phyloP scores from a whole-genome alignment of 1,140 invertebrate species.

The Dermatophagoides farinae region DNA sequence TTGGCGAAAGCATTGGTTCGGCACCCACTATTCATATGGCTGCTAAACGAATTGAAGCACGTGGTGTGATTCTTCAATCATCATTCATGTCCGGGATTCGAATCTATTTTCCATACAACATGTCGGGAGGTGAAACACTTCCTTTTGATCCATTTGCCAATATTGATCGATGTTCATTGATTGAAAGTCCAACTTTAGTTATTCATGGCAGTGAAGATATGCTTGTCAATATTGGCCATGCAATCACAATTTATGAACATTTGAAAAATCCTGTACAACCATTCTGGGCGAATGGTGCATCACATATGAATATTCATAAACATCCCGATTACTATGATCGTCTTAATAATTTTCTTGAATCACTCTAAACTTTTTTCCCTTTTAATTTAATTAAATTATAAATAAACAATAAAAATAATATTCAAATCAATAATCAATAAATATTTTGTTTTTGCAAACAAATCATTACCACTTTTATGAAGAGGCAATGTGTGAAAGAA shows the following conservation, averaged over 20 bases:
- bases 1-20: conserved; percentile 30
- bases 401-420: no score
- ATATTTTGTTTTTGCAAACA: no score
- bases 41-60: conserved; percentile 28
- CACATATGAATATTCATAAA: conserved; percentile 94
- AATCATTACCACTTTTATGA: no score
- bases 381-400: no score
- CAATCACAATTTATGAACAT: conserved; percentile 86
- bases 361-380: no score
- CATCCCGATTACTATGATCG: conserved; percentile 91
- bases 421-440: no score
- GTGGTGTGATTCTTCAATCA: conserved; percentile 33
- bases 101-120: conserved; percentile 28
- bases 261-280: conserved; percentile 91
- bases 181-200: conserved; percentile 89
- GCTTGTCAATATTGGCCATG: conserved; percentile 96
- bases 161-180: conserved; percentile 91
- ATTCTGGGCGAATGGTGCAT: conserved; percentile 87
- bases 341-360: conserved; percentile 71
- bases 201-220: conserved; percentile 99
- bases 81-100: conserved; percentile 34
- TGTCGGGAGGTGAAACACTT: conserved; percentile 55
- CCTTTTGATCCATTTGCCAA: conserved; percentile 53
- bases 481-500: no score
- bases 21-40: conserved; percentile 36